These are phyloP conservation scores for Drosophila oshimai DNA, from an alignment of 1,140 invertebrate genomes.

Conservation along the genomic window DNA sequence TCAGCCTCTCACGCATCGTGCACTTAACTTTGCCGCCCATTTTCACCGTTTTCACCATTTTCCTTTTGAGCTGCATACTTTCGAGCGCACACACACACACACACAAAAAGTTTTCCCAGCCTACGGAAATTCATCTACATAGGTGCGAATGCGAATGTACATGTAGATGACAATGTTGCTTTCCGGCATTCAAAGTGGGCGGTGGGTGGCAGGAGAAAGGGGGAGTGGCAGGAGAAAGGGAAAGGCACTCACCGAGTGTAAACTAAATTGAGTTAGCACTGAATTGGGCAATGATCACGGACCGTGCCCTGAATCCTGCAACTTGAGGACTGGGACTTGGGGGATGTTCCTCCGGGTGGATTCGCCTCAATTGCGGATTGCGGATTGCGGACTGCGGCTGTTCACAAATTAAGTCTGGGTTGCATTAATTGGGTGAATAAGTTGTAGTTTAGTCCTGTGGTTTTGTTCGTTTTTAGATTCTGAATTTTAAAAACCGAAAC, in stretches of 20 bases:
- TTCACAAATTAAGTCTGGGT: background rate
- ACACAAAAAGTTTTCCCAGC: constrained; percentile 25
- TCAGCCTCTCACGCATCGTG: background rate
- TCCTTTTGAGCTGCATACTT: constrained; percentile 32
- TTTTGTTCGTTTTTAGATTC: background rate
- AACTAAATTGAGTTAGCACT: constrained; percentile 59
- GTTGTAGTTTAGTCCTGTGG: background rate
- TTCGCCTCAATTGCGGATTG: background rate
- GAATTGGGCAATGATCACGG: constrained; percentile 53
- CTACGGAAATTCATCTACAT: background rate
- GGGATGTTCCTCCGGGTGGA: background rate
- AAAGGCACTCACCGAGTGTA: constrained; percentile 24
- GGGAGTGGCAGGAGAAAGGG: background rate
- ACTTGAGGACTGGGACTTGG: background rate
- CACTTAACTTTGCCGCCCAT: constrained; percentile 4
- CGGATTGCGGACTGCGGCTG: too few relatives aligned
- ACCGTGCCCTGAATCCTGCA: background rate
- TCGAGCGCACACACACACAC: constrained; percentile 1
- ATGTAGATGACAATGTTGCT: constrained; percentile 19
- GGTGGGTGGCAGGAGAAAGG: background rate
- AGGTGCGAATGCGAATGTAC: background rate
- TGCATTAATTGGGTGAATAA: background rate
- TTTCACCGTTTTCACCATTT: background rate
- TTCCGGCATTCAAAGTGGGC: background rate
- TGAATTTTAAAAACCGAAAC: background rate